A percentile compares a stretch with the other conserved stretches of the same genome.
Evolutionary conservation across 2,113 vertebrate species (phyloP).

Genomic region (Lophochroa leadbeateri): DNA sequence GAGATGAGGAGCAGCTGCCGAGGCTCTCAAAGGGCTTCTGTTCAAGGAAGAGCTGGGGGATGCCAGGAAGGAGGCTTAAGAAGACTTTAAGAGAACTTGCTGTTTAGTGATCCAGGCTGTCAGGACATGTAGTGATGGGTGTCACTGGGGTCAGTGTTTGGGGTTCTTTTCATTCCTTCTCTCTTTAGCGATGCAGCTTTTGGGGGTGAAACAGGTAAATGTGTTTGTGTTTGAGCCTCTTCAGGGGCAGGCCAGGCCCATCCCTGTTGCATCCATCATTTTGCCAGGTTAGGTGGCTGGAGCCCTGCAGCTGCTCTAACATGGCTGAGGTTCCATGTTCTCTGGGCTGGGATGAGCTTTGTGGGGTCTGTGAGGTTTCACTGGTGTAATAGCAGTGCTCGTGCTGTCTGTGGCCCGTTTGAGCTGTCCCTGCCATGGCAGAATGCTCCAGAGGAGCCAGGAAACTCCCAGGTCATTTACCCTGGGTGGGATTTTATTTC

Average conservation of each 20-base stretch:
- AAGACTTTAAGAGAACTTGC: neutral
- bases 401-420: neutral
- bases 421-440: neutral
- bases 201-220: neutral
- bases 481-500: neutral
- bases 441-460: neutral
- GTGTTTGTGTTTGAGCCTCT: neutral
- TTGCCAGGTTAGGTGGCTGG: neutral
- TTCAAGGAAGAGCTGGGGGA: neutral
- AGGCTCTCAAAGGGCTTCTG: constrained; percentile 32
- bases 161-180: neutral
- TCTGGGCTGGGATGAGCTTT: neutral
- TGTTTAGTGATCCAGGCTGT: neutral
- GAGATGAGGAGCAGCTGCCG: constrained; percentile 48
- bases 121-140: neutral
- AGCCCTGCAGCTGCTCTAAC: neutral
- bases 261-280: accelerated
- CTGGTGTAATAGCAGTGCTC: neutral
- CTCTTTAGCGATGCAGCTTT: neutral
- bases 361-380: neutral
- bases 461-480: neutral
- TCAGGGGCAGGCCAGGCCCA: neutral
- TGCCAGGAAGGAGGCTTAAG: neutral
- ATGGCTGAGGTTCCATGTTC: accelerated
- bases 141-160: neutral